Conservation (phyloP, 2,888 invertebrate genomes). For the Camponotus fellah region DNA sequence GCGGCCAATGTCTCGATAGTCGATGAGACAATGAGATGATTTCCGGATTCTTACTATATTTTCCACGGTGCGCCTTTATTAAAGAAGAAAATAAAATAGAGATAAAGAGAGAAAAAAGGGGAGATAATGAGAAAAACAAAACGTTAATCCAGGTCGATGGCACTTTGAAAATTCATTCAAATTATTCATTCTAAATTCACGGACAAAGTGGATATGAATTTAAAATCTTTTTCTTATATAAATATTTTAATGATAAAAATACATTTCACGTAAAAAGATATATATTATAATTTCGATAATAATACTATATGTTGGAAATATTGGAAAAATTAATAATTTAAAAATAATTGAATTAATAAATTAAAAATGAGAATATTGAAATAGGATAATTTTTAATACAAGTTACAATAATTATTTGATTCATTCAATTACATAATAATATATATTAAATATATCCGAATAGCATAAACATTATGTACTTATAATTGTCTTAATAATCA, state of each 20-base stretch:
- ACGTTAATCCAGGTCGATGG: not conserved
- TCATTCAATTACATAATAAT: not conserved
- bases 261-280: not conserved
- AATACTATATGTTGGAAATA: slow-evolving; percentile 1
- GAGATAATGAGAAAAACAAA: not conserved
- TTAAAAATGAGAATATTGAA: not conserved
- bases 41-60: slow-evolving; percentile 41
- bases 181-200: not conserved
- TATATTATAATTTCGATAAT: not conserved
- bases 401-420: not conserved
- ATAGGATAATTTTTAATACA: not conserved
- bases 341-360: not conserved
- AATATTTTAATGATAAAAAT: slow-evolving; percentile 2
- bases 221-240: not conserved
- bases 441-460: not conserved
- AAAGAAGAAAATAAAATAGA: not conserved
- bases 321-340: not conserved
- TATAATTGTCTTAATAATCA: not conserved
- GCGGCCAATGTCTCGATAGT: slow-evolving; percentile 58
- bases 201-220: not conserved
- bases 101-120: not conserved
- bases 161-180: not conserved
- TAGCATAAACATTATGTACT: not conserved
- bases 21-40: slow-evolving; percentile 28
- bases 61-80: slow-evolving; percentile 4